Evolutionary conservation across 2,113 vertebrate species (phyloP), one percentile per base, ranked within the genome.

Genomic region (Chloropsis cyanopogon): DNA sequence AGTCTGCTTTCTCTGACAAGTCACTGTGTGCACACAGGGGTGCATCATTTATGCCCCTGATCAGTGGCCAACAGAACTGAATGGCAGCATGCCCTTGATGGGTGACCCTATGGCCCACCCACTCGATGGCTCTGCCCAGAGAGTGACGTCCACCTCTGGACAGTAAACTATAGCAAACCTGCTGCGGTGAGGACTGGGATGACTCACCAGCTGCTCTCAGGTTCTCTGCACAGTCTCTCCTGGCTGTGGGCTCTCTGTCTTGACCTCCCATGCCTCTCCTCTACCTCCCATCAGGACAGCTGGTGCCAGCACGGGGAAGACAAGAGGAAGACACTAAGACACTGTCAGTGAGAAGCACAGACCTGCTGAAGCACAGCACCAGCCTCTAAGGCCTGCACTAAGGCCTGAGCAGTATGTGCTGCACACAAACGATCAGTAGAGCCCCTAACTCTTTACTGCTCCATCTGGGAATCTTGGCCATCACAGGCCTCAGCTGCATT

Each of bases 131-230:
- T 79, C 35, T 63, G 44, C 18, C 44, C 52, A 13, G 47, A 64
- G 35, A 41, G 12, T 3, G 1, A 35, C 57, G 44, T 9, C 37
- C 49, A 6, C 9, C 59, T 87, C 6, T 8, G 57, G 49, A 44
- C 41, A 53, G 68, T 15, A 63, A 80, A 57, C 59, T 3, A 42
- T 18, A 31, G 29, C 59, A 12, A 49, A 69, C 20, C 28, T 47
- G 37, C 70, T 18, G 18, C 2, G 2, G 25, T 3, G 20, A 42
- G 57, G 33, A 64, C 0, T 0, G 2, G 3, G 3, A 29, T 59
- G 71, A 77, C 59, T 73, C 61, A 57, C 52, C 5, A 3, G 37
- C 78, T 85, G 63, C 70, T 17, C 6, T 33, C 4, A 7, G 47
- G 31, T 37, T 71, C 44, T 85, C 65, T 54, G 68, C 39, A 21